Conservation (phyloP, 2,888 invertebrate genomes). For the Andrena fulva region DNA sequence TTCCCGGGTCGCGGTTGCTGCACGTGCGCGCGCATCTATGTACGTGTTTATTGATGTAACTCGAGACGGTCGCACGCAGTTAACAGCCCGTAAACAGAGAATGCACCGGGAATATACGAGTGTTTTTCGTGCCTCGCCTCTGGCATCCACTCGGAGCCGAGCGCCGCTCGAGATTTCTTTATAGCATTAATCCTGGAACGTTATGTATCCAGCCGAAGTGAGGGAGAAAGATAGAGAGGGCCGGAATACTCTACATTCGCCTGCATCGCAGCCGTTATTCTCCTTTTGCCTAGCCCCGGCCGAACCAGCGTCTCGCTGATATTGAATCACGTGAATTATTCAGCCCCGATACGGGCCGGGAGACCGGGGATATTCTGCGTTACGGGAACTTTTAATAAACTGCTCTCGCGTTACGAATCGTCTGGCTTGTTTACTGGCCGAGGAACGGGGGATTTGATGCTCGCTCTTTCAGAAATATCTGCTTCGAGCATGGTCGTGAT, state of each 20-base stretch:
- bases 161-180: conserved; percentile 73
- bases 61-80: conserved; percentile 77
- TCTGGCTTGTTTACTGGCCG: conserved; percentile 11
- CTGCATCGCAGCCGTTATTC: conserved; percentile 22
- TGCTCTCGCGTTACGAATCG: not conserved
- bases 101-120: conserved; percentile 74
- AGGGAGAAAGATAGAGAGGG: not conserved
- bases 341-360: conserved; percentile 5
- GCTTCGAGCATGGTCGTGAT: not conserved
- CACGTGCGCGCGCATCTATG: conserved; percentile 74
- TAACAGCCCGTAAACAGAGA: conserved; percentile 76
- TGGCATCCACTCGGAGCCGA: conserved; percentile 70
- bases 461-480: not conserved
- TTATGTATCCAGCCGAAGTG: conserved; percentile 57
- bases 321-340: conserved; percentile 47
- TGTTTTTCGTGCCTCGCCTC: conserved; percentile 73
- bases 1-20: conserved; percentile 41
- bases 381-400: conserved; percentile 41
- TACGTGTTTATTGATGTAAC: conserved; percentile 76
- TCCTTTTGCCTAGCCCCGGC: not conserved
- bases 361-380: conserved; percentile 22
- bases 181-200: conserved; percentile 70
- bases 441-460: not conserved
- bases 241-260: conserved; percentile 34
- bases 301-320: conserved; percentile 10